Base-by-base conservation (phyloP, 2,113 vertebrate genomes). In the Meleagris gallopavo region DNA sequence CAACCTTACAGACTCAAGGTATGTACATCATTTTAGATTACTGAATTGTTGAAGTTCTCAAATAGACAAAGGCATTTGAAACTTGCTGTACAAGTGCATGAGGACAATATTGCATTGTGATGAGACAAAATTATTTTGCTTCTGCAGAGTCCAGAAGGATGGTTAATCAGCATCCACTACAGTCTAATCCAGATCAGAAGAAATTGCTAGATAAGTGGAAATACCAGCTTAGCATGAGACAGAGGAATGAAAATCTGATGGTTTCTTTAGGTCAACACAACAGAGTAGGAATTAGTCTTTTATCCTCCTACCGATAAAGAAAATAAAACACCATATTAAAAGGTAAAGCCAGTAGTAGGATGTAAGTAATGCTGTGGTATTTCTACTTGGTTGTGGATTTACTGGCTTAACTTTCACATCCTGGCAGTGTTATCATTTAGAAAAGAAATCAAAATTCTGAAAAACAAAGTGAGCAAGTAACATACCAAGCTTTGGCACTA, bases 191-290 rank as follows among this genome's bases (percentile, higher is more conserved):
- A 21, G 50, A 71, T 46, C n/a, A 83, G 40, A 88, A 62, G 11
- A 74, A 94, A 88, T 10, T 25, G 6, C 20, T 66, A 41, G 30
- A 77, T 62, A 92, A 88, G 71, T 13, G 83, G 22, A 93, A 92
- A 88, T 54, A 76, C 5, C 38, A 79, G n/a, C 17, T 83, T 36
- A 83, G 36, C n/a, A 54, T 36, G 41, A 94, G 76, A 80, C 2
- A 16, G 11, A 87, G 15, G 9, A 88, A 83, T 34, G 21, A 86
- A 93, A 88, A 88, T 6, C 13, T 83, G 17, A 62, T 22, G 3
- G 57, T 65, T 30, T 71, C 32, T n/a, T 72, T 32, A 52, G 11
- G 20, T 69, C 48, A 93, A 72, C 34, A n/a, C 9, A 52, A 79
- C 10, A 66, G 70, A 41, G 52, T 38, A 64, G 16, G 20, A 82